Percentiles rank a stretch among this genome's conserved stretches.
Evolutionary conservation across 2,888 invertebrate species (phyloP).

Genomic region (Pristionchus exspectatus): DNA sequence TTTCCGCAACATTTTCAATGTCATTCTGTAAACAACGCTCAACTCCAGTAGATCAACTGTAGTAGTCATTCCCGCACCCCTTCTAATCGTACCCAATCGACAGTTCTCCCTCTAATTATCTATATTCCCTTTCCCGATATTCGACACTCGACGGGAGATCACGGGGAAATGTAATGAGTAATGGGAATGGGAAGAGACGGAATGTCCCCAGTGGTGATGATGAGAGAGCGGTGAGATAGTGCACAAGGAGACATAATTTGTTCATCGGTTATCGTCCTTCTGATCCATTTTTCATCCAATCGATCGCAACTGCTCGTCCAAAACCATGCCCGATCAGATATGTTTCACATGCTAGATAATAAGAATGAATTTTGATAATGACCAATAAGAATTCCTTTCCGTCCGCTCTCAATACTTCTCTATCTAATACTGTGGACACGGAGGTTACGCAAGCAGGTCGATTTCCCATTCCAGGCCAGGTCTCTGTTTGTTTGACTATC

Average conservation of each 20-base stretch:
- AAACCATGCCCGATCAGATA: too few relatives aligned
- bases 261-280: background rate
- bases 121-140: background rate
- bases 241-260: background rate
- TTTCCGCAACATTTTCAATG: background rate
- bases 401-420: too few relatives aligned
- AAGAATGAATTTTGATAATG: too few relatives aligned
- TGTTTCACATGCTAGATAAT: too few relatives aligned
- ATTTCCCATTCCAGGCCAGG: background rate
- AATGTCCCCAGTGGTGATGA: conserved; percentile 15
- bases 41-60: background rate
- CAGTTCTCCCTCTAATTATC: conserved; percentile 12
- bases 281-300: too few relatives aligned
- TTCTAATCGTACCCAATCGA: background rate
- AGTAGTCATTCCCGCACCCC: conserved; percentile 8
- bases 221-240: background rate
- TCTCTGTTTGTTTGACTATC: conserved; percentile 11
- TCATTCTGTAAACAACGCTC: background rate
- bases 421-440: background rate
- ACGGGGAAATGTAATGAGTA: background rate
- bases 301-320: too few relatives aligned
- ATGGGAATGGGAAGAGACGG: background rate
- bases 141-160: background rate
- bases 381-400: too few relatives aligned
- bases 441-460: background rate